A percentile compares a stretch with the other conserved stretches of the same genome.
Conservation (phyloP, 2,113 vertebrate species). For the Fulica atra region DNA sequence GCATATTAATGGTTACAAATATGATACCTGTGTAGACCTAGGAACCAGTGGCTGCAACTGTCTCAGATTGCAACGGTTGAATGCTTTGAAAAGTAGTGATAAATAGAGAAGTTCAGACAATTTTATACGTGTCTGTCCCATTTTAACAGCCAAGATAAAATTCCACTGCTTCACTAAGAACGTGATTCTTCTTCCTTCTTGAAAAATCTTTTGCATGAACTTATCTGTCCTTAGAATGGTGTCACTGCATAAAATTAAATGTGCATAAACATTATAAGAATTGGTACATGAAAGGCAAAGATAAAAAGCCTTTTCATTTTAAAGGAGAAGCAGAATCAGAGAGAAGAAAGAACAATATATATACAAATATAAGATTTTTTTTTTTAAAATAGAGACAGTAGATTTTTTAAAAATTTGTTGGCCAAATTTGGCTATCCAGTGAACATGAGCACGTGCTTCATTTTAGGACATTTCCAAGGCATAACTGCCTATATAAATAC, state of each 20-base stretch:
- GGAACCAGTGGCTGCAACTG: conserved; percentile 78
- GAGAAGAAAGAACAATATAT: background rate
- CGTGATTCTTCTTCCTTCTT: background rate
- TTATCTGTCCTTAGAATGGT: background rate
- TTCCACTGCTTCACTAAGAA: background rate
- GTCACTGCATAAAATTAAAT: background rate
- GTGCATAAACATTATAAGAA: background rate
- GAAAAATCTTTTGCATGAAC: background rate
- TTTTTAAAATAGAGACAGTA: background rate
- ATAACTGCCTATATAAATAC: too few species aligned
- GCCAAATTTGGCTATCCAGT: background rate
- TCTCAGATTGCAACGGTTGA: conserved; percentile 70
- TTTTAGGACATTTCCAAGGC: background rate
- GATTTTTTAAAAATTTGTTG: background rate
- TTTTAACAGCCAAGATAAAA: conserved; percentile 51
- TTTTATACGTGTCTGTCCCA: conserved; percentile 44
- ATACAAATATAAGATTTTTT: accelerated
- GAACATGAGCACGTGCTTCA: background rate
- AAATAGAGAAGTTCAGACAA: conserved; percentile 37
- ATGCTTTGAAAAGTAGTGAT: conserved; percentile 73
- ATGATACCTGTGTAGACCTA: conserved; percentile 82
- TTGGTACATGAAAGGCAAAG: background rate
- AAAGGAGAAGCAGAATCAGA: background rate
- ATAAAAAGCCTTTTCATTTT: background rate
- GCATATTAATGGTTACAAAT: conserved; percentile 90